phyloP scores from a whole-genome alignment of 2,797 vertebrate genomes.

The Acipenser oxyrinchus region DNA sequence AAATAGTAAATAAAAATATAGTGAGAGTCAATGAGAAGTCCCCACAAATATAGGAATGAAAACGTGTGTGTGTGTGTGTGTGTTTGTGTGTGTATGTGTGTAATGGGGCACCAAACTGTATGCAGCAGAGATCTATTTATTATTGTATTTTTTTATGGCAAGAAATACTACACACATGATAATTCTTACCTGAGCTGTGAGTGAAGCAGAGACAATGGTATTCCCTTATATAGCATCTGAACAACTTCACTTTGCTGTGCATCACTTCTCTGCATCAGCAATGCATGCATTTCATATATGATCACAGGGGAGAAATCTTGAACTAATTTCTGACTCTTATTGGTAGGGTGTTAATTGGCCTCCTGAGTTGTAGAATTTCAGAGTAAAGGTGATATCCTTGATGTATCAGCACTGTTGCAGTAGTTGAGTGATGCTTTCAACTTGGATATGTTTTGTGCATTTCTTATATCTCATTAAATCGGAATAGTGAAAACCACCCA shows the following conservation, averaged over 20 bases:
- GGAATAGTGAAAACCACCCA: slow-evolving; percentile 44
- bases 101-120: no score
- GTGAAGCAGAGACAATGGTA: slow-evolving; percentile 16
- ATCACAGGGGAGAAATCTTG: slow-evolving; percentile 65
- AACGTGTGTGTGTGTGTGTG: no score
- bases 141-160: no score
- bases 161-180: slow-evolving; percentile 42
- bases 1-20: no score
- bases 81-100: no score
- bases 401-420: slow-evolving; percentile 84
- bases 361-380: slow-evolving; percentile 77
- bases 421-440: slow-evolving; percentile 72
- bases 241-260: slow-evolving; percentile 16
- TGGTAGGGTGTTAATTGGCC: slow-evolving; percentile 81
- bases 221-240: slow-evolving; percentile 21
- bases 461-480: slow-evolving; percentile 76
- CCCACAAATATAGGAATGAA: no score
- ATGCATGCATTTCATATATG: slow-evolving; percentile 32
- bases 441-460: slow-evolving; percentile 68
- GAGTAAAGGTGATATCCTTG: slow-evolving; percentile 84
- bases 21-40: no score
- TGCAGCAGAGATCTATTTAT: no score
- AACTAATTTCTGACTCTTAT: slow-evolving; percentile 69
- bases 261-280: slow-evolving; percentile 38
- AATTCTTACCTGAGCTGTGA: slow-evolving; percentile 49